These are phyloP conservation scores for Eubasilissa splendida DNA, from an alignment of 2,888 invertebrate species.

Conservation along the genomic window DNA sequence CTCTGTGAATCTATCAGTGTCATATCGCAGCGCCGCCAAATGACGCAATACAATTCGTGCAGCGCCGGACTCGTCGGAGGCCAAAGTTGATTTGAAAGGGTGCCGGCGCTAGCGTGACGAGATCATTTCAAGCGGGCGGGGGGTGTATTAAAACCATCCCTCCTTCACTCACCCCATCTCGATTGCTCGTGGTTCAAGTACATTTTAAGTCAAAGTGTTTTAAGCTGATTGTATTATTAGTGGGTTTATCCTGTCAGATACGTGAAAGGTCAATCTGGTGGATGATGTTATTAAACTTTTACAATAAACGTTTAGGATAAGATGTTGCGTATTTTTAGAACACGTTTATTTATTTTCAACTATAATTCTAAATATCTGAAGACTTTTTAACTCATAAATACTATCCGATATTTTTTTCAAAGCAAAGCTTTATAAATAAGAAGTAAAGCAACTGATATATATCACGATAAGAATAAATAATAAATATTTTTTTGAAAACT, in stretches of 20 bases:
- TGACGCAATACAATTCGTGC: slow-evolving; percentile 47
- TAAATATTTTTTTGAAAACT: no score
- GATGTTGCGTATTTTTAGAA: not conserved
- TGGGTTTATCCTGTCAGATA: not conserved
- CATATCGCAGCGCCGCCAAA: slow-evolving; percentile 37
- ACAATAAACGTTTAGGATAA: not conserved
- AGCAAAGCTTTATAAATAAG: no score
- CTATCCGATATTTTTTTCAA: no score
- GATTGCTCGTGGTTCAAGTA: slow-evolving; percentile 29
- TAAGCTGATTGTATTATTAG: slow-evolving; percentile 39
- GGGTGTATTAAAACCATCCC: slow-evolving; percentile 6
- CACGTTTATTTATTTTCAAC: no score
- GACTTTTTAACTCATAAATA: no score
- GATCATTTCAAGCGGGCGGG: slow-evolving; percentile 49
- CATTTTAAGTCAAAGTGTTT: slow-evolving; percentile 34
- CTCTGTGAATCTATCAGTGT: slow-evolving; percentile 50
- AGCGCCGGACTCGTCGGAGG: slow-evolving; percentile 36
- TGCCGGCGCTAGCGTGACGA: slow-evolving; percentile 56
- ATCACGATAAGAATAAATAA: no score
- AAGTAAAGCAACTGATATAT: no score
- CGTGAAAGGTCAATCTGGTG: not conserved
- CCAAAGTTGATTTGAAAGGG: slow-evolving; percentile 57
- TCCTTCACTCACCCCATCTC: slow-evolving; percentile 8
- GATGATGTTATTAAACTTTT: not conserved
- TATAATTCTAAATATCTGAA: no score